phyloP scores from a whole-genome alignment of 1,140 invertebrate genomes.

The Microplitis mediator region DNA sequence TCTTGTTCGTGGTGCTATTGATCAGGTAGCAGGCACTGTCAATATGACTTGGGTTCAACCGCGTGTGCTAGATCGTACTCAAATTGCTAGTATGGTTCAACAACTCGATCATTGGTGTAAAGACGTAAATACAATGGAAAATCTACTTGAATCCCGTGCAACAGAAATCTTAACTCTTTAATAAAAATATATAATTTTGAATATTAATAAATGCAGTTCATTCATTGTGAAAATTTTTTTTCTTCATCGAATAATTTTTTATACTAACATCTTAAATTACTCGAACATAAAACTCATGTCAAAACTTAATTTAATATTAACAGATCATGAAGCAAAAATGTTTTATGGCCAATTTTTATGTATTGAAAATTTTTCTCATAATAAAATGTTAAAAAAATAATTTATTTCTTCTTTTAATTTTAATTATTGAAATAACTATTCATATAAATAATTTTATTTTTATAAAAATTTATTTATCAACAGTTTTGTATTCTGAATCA shows the following conservation, averaged over 20 bases:
- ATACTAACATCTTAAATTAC: no score
- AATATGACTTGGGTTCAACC: constrained; percentile 87
- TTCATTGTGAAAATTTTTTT: not conserved
- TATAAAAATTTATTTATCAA: no score
- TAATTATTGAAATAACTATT: no score
- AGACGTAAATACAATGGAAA: constrained; percentile 83
- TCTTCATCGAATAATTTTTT: no score
- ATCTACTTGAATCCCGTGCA: constrained; percentile 79
- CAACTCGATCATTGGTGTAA: constrained; percentile 81
- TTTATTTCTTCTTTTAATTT: no score
- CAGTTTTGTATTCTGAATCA: not conserved
- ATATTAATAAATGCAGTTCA: not conserved
- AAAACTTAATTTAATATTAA: no score
- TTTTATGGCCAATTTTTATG: no score
- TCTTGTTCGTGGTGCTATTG: constrained; percentile 92
- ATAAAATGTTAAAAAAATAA: no score
- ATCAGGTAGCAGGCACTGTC: constrained; percentile 85
- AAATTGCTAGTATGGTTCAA: constrained; percentile 81
- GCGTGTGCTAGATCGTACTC: constrained; percentile 78
- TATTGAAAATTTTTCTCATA: no score
- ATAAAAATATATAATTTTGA: constrained; percentile 31
- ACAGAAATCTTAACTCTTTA: constrained; percentile 82
- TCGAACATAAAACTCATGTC: no score
- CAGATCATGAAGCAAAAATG: no score
- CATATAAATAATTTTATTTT: no score